Conservation (phyloP, 1,140 invertebrate species). For the Cheumatopsyche charites region DNA sequence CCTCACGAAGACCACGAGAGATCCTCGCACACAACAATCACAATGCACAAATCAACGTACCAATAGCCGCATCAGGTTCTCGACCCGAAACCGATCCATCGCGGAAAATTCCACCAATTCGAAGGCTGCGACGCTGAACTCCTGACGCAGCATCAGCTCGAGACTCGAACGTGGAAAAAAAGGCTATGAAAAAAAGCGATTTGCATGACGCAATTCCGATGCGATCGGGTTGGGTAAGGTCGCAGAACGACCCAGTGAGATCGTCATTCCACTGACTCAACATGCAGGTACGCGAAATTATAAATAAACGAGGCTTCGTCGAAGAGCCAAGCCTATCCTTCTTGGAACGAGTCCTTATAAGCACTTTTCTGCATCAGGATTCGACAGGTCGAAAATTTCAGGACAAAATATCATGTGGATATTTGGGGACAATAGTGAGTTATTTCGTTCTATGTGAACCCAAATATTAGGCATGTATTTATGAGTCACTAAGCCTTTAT, state of each 20-base stretch:
- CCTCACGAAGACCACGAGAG: no score
- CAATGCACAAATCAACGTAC: background rate
- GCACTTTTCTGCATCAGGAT: no score
- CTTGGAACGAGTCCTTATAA: background rate
- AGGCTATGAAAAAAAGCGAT: no score
- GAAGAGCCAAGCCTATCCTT: background rate
- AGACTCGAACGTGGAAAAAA: no score
- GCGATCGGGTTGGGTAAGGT: slow-evolving; percentile 6
- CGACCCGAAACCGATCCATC: background rate
- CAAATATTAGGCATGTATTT: no score
- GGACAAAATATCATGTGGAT: no score
- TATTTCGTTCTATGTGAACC: no score
- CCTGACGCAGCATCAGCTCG: background rate
- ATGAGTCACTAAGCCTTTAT: no score
- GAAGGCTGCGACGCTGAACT: background rate
- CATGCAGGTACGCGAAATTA: background rate
- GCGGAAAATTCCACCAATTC: slow-evolving; percentile 4
- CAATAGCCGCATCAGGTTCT: background rate
- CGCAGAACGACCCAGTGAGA: background rate
- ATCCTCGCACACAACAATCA: no score
- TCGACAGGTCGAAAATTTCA: no score
- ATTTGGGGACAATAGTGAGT: no score
- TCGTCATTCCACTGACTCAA: background rate
- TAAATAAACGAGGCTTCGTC: background rate
- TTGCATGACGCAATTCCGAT: slow-evolving; percentile 1